Evolutionary conservation across 2,888 invertebrate genomes (phyloP).

Genomic region (Seira musarum): DNA sequence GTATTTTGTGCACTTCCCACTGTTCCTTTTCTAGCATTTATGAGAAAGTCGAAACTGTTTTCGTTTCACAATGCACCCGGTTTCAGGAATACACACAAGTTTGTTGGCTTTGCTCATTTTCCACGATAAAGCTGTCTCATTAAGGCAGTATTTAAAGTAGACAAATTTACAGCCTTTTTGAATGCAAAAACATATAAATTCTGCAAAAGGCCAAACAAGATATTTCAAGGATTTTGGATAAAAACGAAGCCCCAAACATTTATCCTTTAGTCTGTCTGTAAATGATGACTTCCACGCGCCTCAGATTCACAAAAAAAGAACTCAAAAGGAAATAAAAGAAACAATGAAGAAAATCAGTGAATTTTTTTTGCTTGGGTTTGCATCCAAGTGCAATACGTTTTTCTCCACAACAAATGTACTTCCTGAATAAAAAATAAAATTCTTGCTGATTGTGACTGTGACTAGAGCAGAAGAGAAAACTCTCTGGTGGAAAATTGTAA

Average conservation of each 20-base stretch:
- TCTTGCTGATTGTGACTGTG: too few species aligned
- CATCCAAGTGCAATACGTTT: too few species aligned
- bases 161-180: constrained; percentile 33
- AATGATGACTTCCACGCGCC: too few species aligned
- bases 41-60: too few species aligned
- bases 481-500: constrained; percentile 35
- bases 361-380: too few species aligned
- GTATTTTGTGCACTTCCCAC: too few species aligned
- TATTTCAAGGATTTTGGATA: neutral
- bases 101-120: too few species aligned
- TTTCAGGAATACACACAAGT: constrained; percentile 2
- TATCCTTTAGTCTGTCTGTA: too few species aligned
- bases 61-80: too few species aligned
- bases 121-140: constrained; percentile 33
- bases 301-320: neutral
- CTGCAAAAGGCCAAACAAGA: neutral
- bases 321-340: constrained; percentile 1
- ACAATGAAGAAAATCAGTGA: neutral
- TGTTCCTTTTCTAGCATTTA: too few species aligned
- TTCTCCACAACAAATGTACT: neutral
- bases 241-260: too few species aligned
- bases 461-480: neutral
- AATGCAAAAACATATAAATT: neutral
- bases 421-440: constrained; percentile 6
- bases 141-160: constrained; percentile 36